Base-by-base conservation (phyloP, 2,113 vertebrate genomes). In the Dicrurus megarhynchus region DNA sequence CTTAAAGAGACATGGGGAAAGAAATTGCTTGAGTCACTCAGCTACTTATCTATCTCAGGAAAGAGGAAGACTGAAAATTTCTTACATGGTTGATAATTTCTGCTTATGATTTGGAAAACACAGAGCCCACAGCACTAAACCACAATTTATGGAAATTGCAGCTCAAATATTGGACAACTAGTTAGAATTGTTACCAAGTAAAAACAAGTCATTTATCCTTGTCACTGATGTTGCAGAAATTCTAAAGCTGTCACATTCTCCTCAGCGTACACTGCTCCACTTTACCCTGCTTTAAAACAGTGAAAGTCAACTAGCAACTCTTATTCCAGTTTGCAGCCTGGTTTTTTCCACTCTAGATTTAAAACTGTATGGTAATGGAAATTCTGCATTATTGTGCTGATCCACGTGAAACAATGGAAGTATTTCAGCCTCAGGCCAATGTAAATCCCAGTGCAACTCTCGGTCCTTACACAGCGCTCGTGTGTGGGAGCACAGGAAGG, bases 331-430 rank as follows among this genome's bases (percentile, higher is more conserved):
- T 52, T 63, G 24, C 46, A 86, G 88, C 27, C 88, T 57, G 60
- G 47, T 80, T 87, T 94, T 94, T 96, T 92, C 94, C 91, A 89
- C 56, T 67, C 59, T 33, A 30, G 81, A 91, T 81, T 55, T 67
- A 77, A 85, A 88, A 42, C 33, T 35, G 56, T 55, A 87, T 2
- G 27, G 73, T 21, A 78, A 89, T 67, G 76, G 86, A 49, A 84
- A 92, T 37, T 32, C 44, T 60, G 71, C 64, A 30, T 84, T 82
- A 63, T 82, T 87, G 69, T 56, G 52, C 80, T 84, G 89, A 81
- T 84, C 84, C 33, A 79, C 16, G 35, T 42, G 64, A 90, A 95
- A 95, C 70, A 88, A 83, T n/a, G 24, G 27, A 92, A 87, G 13
- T 14, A 84, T 57, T 87, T 90, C 84, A 87, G 81, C 68, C 87